Base-by-base conservation (phyloP, 2,113 vertebrate genomes). In the Lepisosteus oculatus region DNA sequence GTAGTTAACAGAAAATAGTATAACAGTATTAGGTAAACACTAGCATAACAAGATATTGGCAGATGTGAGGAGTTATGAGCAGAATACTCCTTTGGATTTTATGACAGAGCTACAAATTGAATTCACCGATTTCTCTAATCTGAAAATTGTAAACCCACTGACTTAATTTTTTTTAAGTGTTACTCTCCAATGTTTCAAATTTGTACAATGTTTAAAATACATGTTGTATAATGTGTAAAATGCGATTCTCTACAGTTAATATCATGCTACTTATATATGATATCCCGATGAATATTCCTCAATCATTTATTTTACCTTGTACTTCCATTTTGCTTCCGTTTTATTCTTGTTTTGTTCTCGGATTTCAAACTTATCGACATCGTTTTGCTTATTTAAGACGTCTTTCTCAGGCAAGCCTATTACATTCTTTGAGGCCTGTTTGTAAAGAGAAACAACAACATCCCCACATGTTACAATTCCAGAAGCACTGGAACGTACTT, bases 321-420 rank as follows among this genome's bases (percentile, higher is more conserved):
- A 99, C 81, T 99, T 98, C 97, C 97, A 98, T 75, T 98, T 98
- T 47, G 96, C 95, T 90, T 98, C 96, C 0, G 95, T 95, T 92
- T 98, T 97, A 88, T 92, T 96, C 89, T 98, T 99, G 67, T 94
- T 96, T 81, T 97, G 97, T 74, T 98, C 97, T 79, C 96, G 93
- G 64, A 95, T 90, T 85, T 98, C 95, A 82, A 98, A 93, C 80
- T 96, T 97, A 71, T 97, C 93, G 77, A 93, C 77, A 0, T 95
- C 93, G 13, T 96, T 97, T 85, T 96, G 95, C 54, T 96, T 94
- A 54, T 87, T 88, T 0, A 78, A 57, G 8, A 79, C 76, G 76
- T 98, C 96, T 83, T 95, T 98, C 77, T 89, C 94, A 64, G 96
- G 91, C 77, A 87, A 83, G 67, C 85, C 95, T 81, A 95, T 82